Evolutionary conservation across 2,113 vertebrate genomes (phyloP).

Genomic region (Oreamnos americanus): DNA sequence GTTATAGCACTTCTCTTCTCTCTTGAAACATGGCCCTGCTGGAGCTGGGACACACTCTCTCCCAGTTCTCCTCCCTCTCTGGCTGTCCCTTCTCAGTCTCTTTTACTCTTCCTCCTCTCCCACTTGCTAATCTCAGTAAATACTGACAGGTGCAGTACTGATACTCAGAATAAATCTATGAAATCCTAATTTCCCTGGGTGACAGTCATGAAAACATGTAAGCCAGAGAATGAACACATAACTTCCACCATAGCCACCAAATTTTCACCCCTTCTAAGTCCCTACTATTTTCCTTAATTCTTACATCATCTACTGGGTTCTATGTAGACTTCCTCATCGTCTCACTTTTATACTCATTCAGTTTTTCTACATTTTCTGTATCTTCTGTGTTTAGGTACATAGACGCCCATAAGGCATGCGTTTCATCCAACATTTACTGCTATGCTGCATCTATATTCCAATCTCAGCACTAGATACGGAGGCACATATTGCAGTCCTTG

Average conservation of each 20-base stretch:
- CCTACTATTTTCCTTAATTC: neutral
- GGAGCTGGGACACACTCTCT: neutral
- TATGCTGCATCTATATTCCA: neutral
- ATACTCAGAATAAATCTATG: neutral
- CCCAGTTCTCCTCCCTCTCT: neutral
- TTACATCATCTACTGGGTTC: neutral
- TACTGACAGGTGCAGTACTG: neutral
- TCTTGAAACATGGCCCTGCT: neutral
- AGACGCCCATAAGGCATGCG: neutral
- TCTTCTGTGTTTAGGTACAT: neutral
- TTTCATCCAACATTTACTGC: neutral
- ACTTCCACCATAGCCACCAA: neutral
- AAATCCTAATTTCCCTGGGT: neutral
- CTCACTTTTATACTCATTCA: neutral
- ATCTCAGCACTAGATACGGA: neutral
- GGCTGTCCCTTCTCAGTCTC: neutral
- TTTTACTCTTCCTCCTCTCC: neutral
- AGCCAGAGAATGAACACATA: neutral
- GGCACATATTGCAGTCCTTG: neutral
- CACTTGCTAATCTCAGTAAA: neutral
- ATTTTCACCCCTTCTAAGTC: neutral
- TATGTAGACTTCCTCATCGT: neutral
- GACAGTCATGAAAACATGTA: neutral
- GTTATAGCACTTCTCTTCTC: neutral
- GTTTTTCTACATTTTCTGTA: conserved; percentile 4